phyloP scores from a whole-genome alignment of 1,140 invertebrate genomes.

The Zaprionus inermis region DNA sequence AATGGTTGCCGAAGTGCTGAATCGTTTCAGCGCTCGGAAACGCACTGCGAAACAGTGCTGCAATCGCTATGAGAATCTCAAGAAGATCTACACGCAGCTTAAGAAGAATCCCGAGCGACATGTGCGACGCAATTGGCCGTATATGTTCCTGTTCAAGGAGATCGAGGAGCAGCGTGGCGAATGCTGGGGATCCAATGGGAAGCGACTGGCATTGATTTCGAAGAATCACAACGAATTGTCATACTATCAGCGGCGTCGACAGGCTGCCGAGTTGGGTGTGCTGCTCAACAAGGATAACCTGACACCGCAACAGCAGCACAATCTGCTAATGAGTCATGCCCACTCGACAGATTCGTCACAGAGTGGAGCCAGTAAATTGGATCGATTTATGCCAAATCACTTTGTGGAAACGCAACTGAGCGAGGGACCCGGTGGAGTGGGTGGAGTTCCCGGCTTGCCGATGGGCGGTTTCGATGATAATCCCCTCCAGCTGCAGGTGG shows the following conservation, averaged over 20 bases:
- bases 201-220: constrained; percentile 68
- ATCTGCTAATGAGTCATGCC: constrained; percentile 66
- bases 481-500: constrained; percentile 64
- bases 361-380: constrained; percentile 73
- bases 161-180: constrained; percentile 83
- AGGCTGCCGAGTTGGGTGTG: constrained; percentile 74
- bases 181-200: constrained; percentile 82
- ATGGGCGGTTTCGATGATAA: constrained; percentile 57
- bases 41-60: constrained; percentile 81
- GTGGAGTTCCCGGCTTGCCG: constrained; percentile 30
- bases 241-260: constrained; percentile 75
- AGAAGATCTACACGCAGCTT: constrained; percentile 82
- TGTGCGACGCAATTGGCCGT: constrained; percentile 82
- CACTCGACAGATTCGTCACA: constrained; percentile 82
- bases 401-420: constrained; percentile 78
- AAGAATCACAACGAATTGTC: constrained; percentile 81
- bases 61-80: constrained; percentile 82
- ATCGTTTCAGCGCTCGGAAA: constrained; percentile 75
- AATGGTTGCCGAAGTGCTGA: constrained; percentile 83
- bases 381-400: constrained; percentile 79
- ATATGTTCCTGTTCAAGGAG: constrained; percentile 83
- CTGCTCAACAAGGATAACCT: constrained; percentile 74
- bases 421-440: constrained; percentile 38
- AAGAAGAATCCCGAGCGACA: constrained; percentile 82
- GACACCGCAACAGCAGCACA: constrained; percentile 70